Evolutionary conservation across 2,113 vertebrate species (phyloP), one percentile per base, ranked within the genome.

Genomic region (Eurystomus gularis): DNA sequence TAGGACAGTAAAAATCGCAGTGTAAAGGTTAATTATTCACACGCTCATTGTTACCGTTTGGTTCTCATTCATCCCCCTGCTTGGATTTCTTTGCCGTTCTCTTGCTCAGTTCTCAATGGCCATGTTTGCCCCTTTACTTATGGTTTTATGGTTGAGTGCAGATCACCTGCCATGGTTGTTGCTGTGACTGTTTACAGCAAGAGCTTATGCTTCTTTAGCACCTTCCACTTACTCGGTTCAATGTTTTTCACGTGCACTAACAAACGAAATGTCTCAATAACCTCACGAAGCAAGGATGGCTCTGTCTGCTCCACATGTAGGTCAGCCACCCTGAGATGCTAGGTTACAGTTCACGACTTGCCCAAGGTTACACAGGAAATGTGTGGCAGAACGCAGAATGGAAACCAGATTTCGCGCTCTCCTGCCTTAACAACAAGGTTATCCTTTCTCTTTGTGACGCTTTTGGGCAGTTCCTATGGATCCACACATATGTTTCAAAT

Each of bases 321-420:
- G 91, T 96, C 95, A 94, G 81, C 77, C 73, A 31, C 62, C 4
- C 83, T 3, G 82, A 29, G 82, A 82, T 92, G 42, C 42, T 15
- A 85, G 83, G 83, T 97, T 97, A 96, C 88, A 96, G 93, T 94
- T 97, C 96, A 97, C 35, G 93, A 91, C 95, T 96, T 85, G 96
- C 96, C 92, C 96, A 97, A 84, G 95, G 96, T 96, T 93, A 97
- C 93, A 44, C 91, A 96, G 96, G 96, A 97, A 96, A 94, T 91
- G 86, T 96, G 95, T 89, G 96, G 96, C 96, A 96, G 95, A 61
- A 46, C 88, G 96, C 80, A 4, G 88, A 96, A 97, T 97, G 91
- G 86, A 97, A 97, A 96, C 94, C 96, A 96, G 94, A 96, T 97
- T 96, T 97, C 86, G 23, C 48, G 86, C 95, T 96, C 95, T 94